A percentile compares a stretch with the other conserved stretches of the same genome.
Evolutionary conservation across 2,113 vertebrate genomes (phyloP).

Genomic region (Orthonyx spaldingii): DNA sequence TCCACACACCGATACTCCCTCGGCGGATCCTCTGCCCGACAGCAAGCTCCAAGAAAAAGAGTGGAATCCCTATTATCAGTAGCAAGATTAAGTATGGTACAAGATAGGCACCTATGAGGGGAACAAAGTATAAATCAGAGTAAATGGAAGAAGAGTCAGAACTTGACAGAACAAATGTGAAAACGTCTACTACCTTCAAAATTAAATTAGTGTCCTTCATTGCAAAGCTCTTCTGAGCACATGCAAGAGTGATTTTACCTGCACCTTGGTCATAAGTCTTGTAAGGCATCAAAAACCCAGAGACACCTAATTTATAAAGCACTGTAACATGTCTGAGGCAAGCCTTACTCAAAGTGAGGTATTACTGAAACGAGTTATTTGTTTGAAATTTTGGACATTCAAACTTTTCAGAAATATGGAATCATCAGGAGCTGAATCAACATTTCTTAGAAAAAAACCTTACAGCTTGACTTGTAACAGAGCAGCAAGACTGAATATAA

Average conservation of each 20-base stretch:
- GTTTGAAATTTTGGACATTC: not conserved
- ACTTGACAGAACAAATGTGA: not conserved
- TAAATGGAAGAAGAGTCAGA: not conserved
- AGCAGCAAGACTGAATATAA: not conserved
- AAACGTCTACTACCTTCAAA: not conserved
- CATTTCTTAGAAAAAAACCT: not conserved
- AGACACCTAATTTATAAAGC: not conserved
- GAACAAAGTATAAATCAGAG: slow-evolving; percentile 27
- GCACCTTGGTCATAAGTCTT: not conserved
- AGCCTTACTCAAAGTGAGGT: not conserved
- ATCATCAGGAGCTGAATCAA: not conserved
- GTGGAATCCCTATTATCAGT: slow-evolving; percentile 90
- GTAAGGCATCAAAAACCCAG: not conserved
- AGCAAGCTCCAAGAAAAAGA: slow-evolving; percentile 96
- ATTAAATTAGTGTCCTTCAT: not conserved
- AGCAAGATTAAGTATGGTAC: slow-evolving; percentile 93
- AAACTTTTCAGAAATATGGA: not conserved
- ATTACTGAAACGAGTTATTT: not conserved
- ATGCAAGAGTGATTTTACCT: not conserved
- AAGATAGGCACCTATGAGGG: slow-evolving; percentile 88
- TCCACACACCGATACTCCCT: slow-evolving; percentile 98
- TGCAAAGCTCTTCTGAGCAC: not conserved
- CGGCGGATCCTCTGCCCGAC: slow-evolving; percentile 92
- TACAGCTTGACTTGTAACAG: not conserved
- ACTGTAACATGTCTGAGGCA: not conserved